A percentile compares a stretch with the other conserved stretches of the same genome.
Evolutionary conservation across 2,888 invertebrate genomes (phyloP).

Genomic region (Yponomeuta malinellus): DNA sequence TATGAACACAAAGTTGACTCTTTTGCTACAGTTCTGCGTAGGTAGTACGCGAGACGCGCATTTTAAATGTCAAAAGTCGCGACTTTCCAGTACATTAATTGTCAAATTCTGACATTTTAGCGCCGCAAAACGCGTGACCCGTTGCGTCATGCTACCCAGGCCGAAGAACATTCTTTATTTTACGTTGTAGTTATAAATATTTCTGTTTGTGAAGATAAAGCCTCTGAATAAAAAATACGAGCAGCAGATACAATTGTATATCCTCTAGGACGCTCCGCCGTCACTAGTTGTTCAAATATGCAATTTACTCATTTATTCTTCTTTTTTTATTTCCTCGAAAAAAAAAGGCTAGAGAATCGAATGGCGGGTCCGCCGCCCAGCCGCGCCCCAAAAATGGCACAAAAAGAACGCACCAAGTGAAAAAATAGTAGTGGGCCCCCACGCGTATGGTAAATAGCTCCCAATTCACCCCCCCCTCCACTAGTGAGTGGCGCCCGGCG

Average conservation of each 20-base stretch:
- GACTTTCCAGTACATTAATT: no score
- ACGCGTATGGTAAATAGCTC: constrained; percentile 62
- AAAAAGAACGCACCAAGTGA: constrained; percentile 55
- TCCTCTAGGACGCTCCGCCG: constrained; percentile 16
- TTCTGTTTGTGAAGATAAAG: neutral
- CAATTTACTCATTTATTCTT: constrained; percentile 65
- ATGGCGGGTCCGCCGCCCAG: constrained; percentile 42
- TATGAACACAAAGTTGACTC: no score
- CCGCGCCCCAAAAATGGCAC: constrained; percentile 60
- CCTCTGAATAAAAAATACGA: neutral
- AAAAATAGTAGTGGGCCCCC: constrained; percentile 51
- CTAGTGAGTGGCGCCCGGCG: constrained; percentile 27
- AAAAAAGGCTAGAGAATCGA: constrained; percentile 36
- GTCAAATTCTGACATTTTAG: no score
- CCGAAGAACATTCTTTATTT: neutral
- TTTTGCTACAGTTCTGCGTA: no score
- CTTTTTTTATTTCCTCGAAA: constrained; percentile 26
- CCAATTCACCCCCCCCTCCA: constrained; percentile 33
- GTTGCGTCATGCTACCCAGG: no score
- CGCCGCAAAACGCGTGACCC: no score
- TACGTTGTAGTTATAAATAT: no score
- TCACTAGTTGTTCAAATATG: constrained; percentile 73
- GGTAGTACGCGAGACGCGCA: no score
- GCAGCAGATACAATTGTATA: neutral
- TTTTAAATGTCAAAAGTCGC: no score